These are phyloP conservation scores for Cryptotermes secundus DNA, from an alignment of 1,140 invertebrate species.

Conservation along the genomic window DNA sequence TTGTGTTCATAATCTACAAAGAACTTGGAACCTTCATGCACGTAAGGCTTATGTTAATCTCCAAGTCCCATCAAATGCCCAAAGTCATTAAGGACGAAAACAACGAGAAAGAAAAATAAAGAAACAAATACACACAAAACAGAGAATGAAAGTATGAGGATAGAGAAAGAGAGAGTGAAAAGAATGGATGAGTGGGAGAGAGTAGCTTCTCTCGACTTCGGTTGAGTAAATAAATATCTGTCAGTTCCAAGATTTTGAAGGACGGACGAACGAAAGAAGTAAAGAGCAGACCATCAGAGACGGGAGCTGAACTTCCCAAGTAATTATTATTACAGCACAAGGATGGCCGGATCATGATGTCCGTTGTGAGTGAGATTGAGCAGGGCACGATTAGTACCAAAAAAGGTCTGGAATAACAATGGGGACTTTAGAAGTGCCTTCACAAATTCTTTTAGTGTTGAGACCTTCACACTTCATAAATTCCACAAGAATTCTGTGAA, in stretches of 20 bases:
- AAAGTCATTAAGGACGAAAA: background rate
- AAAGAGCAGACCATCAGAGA: background rate
- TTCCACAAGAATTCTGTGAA: too few species aligned
- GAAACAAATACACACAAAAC: background rate
- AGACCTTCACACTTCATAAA: too few species aligned
- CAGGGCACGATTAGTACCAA: background rate
- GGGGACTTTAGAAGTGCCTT: too few species aligned
- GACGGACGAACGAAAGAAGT: background rate
- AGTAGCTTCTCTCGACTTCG: background rate
- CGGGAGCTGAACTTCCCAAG: background rate
- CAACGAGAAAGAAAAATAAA: constrained; percentile 7
- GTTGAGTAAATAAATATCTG: constrained; percentile 14
- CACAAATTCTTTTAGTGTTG: too few species aligned
- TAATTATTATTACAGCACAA: constrained; percentile 8
- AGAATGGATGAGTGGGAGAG: background rate
- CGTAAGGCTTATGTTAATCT: background rate
- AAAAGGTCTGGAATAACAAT: too few species aligned
- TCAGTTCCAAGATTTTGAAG: constrained; percentile 13
- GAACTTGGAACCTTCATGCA: background rate
- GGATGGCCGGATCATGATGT: background rate
- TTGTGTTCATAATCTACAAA: background rate
- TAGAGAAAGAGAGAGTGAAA: background rate
- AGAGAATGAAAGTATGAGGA: background rate
- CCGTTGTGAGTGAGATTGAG: background rate
- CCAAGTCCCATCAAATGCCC: background rate